Evolutionary conservation across 2,797 vertebrate species (phyloP).

Genomic region (Sebastes cheni): DNA sequence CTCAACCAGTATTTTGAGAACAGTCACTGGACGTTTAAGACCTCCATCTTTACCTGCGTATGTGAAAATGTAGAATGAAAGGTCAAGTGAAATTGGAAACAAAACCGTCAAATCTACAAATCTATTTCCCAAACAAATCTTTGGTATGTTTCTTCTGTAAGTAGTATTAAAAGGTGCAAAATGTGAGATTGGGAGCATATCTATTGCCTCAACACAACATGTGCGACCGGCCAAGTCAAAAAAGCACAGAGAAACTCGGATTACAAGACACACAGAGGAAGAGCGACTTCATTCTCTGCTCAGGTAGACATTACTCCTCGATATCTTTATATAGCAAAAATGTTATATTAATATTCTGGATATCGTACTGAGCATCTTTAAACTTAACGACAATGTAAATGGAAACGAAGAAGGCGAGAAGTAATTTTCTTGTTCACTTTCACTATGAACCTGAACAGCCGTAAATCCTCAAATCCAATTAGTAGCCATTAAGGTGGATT

Average conservation of each 20-base stretch:
- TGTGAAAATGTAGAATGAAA: not conserved
- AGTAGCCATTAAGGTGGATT: constrained; percentile 31
- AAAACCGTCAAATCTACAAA: not conserved
- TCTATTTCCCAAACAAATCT: not conserved
- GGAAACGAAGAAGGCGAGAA: not conserved
- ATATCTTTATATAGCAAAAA: no score
- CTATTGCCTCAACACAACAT: no score
- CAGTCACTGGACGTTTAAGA: not conserved
- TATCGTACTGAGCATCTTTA: no score
- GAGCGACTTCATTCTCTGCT: no score
- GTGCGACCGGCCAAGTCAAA: no score
- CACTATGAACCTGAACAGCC: not conserved
- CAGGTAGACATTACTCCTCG: no score
- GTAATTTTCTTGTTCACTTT: not conserved
- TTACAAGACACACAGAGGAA: no score
- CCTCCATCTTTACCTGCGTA: not conserved
- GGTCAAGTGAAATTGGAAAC: not conserved
- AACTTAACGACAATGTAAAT: not conserved
- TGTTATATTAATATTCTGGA: no score
- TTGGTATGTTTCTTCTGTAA: not conserved
- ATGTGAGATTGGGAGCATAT: no score
- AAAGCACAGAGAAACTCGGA: no score
- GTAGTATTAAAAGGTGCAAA: not conserved
- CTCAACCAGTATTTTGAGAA: not conserved
- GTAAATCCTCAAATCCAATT: constrained; percentile 39